These are phyloP conservation scores for Unio delphinus DNA, from an alignment of 2,888 invertebrate genomes.

Conservation along the genomic window DNA sequence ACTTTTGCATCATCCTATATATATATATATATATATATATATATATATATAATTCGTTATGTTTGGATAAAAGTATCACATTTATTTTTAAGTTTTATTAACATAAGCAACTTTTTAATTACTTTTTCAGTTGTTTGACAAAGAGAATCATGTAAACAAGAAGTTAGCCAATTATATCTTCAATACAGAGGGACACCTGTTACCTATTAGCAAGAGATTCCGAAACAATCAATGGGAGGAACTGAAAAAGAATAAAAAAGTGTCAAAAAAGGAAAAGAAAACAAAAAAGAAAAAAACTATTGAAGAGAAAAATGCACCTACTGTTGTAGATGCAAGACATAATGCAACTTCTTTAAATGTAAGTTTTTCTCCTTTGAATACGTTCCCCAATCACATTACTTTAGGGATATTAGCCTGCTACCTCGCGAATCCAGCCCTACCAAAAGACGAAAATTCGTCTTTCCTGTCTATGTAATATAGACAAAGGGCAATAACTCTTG, in stretches of 20 bases:
- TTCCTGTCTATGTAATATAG: no score
- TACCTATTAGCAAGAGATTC: conserved; percentile 71
- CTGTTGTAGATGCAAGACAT: conserved; percentile 45
- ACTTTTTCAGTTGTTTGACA: conserved; percentile 76
- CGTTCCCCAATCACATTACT: no score
- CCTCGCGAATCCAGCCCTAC: no score
- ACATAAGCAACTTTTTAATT: conserved; percentile 11
- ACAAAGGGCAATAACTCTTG: no score
- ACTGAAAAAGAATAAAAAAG: conserved; percentile 1
- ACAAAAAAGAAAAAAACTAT: background rate
- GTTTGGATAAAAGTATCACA: no score
- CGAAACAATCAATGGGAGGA: conserved; percentile 48
- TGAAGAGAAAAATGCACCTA: conserved; percentile 6
- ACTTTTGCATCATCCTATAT: background rate
- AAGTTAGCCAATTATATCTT: conserved; percentile 75
- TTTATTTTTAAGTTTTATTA: background rate
- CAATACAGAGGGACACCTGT: conserved; percentile 78
- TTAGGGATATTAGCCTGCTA: no score
- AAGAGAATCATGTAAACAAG: conserved; percentile 76
- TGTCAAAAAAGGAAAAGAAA: conserved; percentile 4
- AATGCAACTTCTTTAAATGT: conserved; percentile 54
- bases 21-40: conserved; percentile 1
- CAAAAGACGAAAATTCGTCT: no score
- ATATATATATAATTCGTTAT: background rate
- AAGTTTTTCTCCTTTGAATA: no score